Base-by-base conservation (phyloP, 2,113 vertebrate species). In the Tretioscincus oriximinensis region DNA sequence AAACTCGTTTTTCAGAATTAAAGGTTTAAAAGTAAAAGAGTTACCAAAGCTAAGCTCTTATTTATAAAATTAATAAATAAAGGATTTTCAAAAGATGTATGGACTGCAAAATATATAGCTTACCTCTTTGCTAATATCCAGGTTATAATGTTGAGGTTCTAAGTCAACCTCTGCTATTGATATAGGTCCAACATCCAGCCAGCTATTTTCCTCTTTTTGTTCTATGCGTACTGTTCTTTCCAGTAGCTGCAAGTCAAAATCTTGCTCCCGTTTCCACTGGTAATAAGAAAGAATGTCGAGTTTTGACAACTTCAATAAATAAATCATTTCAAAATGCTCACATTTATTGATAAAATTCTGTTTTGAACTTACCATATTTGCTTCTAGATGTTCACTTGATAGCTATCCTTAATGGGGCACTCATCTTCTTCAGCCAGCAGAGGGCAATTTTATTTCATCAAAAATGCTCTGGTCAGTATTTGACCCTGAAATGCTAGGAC, bases 201-300 rank as follows among this genome's bases (percentile, higher is more conserved):
- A 98, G 88, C 97, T 96, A 16, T 97, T 96, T 78, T 96, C 96
- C 66, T 95, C 95, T 87, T 97, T 97, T 83, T 97, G 94, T 73
- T 95, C 97, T 73, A 96, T 96, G 86, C 94, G 96, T 76, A 97
- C 91, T 24, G 96, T 96, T 75, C 96, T 96, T 89, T 99, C 98
- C 86, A 99, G 94, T 92, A 99, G 92, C 96, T 99, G 98, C 93
- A 99, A 95, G 96, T 99, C 98, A 96, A 99, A 99, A 84, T 99
- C 98, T 95, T 99, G 98, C 94, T 99, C 98, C 76, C 98, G 95
- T 93, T 96, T 98, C 98, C 97, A 98, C 98, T 99, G 94, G 92
- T 89, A 95, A 96, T 35, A 95, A 76, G 90, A 93, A 91, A 95
- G 71, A 90, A 84, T 93, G 88, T 93, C 90, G 71, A 76, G 82